Base-by-base conservation (phyloP, 2,113 vertebrate species). In the Ellobius talpinus region DNA sequence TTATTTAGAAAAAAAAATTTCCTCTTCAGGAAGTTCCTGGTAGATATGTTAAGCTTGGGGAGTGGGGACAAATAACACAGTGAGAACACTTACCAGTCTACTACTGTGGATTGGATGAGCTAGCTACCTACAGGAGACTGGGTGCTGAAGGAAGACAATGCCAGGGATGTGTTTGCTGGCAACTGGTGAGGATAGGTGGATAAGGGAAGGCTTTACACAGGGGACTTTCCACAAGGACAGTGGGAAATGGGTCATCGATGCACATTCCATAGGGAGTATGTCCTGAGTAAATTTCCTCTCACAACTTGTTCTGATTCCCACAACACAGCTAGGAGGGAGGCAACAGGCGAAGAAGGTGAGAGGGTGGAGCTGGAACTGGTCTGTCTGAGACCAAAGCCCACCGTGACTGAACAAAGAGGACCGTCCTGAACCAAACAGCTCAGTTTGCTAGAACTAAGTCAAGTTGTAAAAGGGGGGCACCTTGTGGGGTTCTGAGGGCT, bases 331-430 rank as follows among this genome's bases (percentile, higher is more conserved):
- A 7, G 14, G 81, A 79, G 5, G 47, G 23, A 87, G 66, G n/a
- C 33, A 39, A 55, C 33, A 86, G 36, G 89, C 84, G 11, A 90
- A 47, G 47, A 90, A 81, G 91, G 31, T 50, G 29, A 87, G 45
- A 79, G 81, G 21, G 21, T 65, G 3, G 74, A 76, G 39, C 7
- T 61, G 77, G 66, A 33, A 24, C 47, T 63, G 11, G 42, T 29
- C 76, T 79, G 73, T 45, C 61, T 91, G 47, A 66, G 61, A 88
- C 73, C 90, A 86, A 93, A 96, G 90, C 70, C 86, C 81, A 33
- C 5, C 17, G 81, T 87, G 72, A 65, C 61, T 29, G 42, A 94
- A 94, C 61, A 39, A 88, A 96, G 73, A 92, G 66, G 78, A 65
- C 21, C 5, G 0, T 93, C 26, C 36, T 63, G 21, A 52, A 45